These are phyloP conservation scores for Chrysopa pallens DNA, from an alignment of 1,140 invertebrate species.

Conservation along the genomic window DNA sequence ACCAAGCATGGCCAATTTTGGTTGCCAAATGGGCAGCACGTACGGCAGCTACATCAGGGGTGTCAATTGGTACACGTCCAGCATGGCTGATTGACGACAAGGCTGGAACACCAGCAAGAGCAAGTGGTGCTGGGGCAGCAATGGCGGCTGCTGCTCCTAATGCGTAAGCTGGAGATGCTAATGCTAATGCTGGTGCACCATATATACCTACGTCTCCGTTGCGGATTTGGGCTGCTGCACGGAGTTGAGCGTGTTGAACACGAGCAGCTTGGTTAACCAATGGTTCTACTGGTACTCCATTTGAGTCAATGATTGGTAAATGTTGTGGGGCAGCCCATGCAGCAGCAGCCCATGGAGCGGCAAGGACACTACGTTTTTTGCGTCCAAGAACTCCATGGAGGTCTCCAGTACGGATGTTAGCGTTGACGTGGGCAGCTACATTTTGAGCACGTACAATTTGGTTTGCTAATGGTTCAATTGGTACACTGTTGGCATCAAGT, in stretches of 20 bases:
- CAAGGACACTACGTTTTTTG: not conserved
- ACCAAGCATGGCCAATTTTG: not conserved
- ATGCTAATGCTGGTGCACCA: conserved; percentile 19
- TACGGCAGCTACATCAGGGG: conserved; percentile 32
- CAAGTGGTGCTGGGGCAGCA: not conserved
- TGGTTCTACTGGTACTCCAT: conserved; percentile 32
- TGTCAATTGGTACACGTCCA: conserved; percentile 29
- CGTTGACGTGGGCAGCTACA: not conserved
- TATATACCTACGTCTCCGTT: conserved; percentile 13
- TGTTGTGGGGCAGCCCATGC: conserved; percentile 3
- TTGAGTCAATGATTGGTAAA: conserved; percentile 17
- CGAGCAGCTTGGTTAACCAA: conserved; percentile 34
- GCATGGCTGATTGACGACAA: not conserved
- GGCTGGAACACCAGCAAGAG: not conserved
- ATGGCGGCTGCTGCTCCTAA: conserved; percentile 2
- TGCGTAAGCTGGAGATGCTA: conserved; percentile 1
- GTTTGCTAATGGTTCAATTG: conserved; percentile 18
- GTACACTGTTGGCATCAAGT: conserved; percentile 16
- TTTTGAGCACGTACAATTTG: conserved; percentile 5
- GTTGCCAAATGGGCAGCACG: conserved; percentile 32
- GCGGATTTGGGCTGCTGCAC: conserved; percentile 3
- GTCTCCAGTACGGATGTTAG: not conserved
- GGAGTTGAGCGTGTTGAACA: conserved; percentile 29
- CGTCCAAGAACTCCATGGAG: not conserved
- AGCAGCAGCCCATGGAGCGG: not conserved